Evolutionary conservation across 2,113 vertebrate species (phyloP), one percentile per base, ranked within the genome.

Genomic region (Clinocottus analis): DNA sequence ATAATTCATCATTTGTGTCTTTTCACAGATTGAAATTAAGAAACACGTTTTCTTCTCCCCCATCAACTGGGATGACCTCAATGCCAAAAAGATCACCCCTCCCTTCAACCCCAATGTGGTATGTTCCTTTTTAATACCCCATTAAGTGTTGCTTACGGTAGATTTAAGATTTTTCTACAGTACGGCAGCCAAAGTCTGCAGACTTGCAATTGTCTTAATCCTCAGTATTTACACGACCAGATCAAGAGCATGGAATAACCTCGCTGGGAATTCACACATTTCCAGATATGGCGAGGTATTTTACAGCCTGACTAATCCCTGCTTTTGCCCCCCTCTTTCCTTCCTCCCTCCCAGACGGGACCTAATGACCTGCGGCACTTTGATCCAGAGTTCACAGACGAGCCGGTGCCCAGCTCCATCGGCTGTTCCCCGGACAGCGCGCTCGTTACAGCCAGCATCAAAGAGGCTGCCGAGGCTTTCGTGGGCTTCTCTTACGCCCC

Each of bases 51-150:
- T 99, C 95, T 99, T 99, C 94, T 97, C 98, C 19, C 95, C 97
- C 72, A 99, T 99, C 93, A 99, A 98, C 96, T 99, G 98, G 98
- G 97, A 98, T 79, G 98, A 99, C 89, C 97, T 99, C 85, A 98
- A 97, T 87, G 96, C 97, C 91, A 99, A 99, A 96, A 99, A 98
- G 93, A 97, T 99, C 91, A 99, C 96, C 19, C 98, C 98, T 43
- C 98, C 98, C 83, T 99, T 99, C 93, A 99, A 99, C 95, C 98
- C 98, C 84, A 99, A 99, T 74, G 98, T 99, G 97, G 98, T 99
- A 95, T 0, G 97, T 85, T 84, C 9, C 65, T 16, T 31, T 81
- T 71, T 62, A 41, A 76, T 51, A 16, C 25, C 45, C 10, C 5
- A 21, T 25, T 17, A 69, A 62, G 25, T 68, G 25, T 19, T 27